Evolutionary conservation across 2,888 invertebrate species (phyloP).

Genomic region (Capitulum mitella): DNA sequence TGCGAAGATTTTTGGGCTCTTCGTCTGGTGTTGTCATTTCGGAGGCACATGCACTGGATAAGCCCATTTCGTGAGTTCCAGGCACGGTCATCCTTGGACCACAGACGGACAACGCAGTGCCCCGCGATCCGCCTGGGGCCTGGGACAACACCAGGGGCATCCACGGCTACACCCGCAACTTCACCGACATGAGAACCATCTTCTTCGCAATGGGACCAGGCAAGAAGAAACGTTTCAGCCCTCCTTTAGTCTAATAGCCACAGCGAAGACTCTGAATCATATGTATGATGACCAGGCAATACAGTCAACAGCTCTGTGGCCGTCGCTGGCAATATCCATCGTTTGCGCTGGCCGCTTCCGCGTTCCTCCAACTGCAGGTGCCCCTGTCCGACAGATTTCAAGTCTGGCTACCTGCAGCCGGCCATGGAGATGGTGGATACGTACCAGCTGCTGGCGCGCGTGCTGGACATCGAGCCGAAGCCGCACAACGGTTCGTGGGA

Average conservation of each 20-base stretch:
- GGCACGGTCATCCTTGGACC: slow-evolving; percentile 36
- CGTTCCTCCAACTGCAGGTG: too few relatives aligned
- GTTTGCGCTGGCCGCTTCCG: too few relatives aligned
- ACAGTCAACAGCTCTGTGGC: too few relatives aligned
- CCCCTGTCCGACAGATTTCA: slow-evolving; percentile 41
- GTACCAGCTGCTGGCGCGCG: slow-evolving; percentile 47
- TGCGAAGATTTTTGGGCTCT: too few relatives aligned
- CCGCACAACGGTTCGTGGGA: slow-evolving; percentile 43
- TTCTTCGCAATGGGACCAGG: slow-evolving; percentile 42
- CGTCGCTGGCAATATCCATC: too few relatives aligned
- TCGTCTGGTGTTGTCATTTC: neutral
- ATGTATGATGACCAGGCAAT: too few relatives aligned
- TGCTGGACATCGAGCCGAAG: slow-evolving; percentile 44
- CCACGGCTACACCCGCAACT: slow-evolving; percentile 39
- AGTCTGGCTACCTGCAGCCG: slow-evolving; percentile 39
- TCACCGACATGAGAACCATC: slow-evolving; percentile 41
- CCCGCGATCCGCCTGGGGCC: slow-evolving; percentile 32
- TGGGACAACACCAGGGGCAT: slow-evolving; percentile 29
- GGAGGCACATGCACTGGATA: neutral
- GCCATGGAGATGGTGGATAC: slow-evolving; percentile 47
- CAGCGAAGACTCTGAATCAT: neutral
- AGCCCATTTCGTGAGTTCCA: slow-evolving; percentile 13
- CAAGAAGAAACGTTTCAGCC: too few relatives aligned
- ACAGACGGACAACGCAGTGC: slow-evolving; percentile 36
- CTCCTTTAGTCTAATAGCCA: too few relatives aligned